Conservation (phyloP, 2,113 vertebrate genomes). For the Megaptera novaeangliae region DNA sequence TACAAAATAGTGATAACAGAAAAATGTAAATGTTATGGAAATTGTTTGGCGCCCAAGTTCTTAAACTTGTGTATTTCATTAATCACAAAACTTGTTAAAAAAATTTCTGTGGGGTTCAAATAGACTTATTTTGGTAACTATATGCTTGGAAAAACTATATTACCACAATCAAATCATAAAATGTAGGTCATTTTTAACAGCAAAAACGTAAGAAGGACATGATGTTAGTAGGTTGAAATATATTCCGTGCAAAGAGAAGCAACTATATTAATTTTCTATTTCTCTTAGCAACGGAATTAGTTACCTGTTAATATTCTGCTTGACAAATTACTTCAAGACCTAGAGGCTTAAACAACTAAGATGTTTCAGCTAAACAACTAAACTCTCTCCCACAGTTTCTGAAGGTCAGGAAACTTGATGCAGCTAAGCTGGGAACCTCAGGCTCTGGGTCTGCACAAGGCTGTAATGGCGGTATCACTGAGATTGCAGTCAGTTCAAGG, state of each 20-base stretch:
- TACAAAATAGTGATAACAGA: neutral
- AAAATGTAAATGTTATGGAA: neutral
- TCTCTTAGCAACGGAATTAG: neutral
- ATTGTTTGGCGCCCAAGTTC: neutral
- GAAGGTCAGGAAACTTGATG: neutral
- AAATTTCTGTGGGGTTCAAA: neutral
- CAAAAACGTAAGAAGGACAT: neutral
- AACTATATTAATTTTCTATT: neutral
- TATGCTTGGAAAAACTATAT: neutral
- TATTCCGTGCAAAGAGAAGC: neutral
- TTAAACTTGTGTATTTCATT: neutral
- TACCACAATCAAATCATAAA: neutral
- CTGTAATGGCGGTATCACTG: fast-evolving
- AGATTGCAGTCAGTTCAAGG: neutral
- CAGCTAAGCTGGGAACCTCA: neutral
- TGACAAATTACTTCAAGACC: neutral
- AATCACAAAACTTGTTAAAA: neutral
- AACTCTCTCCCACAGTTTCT: neutral
- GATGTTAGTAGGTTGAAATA: neutral
- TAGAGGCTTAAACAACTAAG: neutral
- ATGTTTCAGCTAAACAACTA: neutral
- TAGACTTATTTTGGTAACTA: neutral
- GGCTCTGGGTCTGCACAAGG: neutral
- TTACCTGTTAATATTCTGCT: neutral
- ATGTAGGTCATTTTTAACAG: neutral